Percentiles rank a stretch among this genome's conserved stretches.
phyloP scores from a whole-genome alignment of 2,113 vertebrate genomes.

The Trematomus loennbergii region DNA sequence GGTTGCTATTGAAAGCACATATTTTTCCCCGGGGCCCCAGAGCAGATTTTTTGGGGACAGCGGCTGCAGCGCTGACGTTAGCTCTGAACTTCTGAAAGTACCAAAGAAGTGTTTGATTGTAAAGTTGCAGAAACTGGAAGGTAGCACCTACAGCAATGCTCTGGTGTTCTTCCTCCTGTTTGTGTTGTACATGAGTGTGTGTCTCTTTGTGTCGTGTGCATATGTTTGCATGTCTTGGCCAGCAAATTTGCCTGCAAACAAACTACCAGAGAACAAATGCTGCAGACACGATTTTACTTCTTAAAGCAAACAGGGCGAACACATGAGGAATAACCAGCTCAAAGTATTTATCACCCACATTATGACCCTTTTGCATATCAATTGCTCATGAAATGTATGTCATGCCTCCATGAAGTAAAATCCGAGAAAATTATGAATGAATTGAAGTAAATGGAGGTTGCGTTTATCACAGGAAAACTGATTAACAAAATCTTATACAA shows the following conservation, averaged over 20 bases:
- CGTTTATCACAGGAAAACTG: too few relatives aligned
- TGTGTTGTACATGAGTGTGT: not conserved
- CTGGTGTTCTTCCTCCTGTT: not conserved
- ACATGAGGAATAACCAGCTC: not conserved
- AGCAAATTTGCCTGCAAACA: slow-evolving; percentile 76
- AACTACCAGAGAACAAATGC: slow-evolving; percentile 22
- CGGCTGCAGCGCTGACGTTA: slow-evolving; percentile 18
- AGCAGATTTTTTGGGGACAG: slow-evolving; percentile 31
- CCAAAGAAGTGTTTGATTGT: not conserved
- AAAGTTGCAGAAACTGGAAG: not conserved
- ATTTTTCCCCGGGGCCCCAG: slow-evolving; percentile 34
- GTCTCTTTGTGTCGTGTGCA: slow-evolving; percentile 12
- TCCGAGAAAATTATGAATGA: too few relatives aligned
- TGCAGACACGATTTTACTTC: not conserved
- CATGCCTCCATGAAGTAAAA: too few relatives aligned
- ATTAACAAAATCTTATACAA: too few relatives aligned
- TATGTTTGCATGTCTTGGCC: slow-evolving; percentile 76
- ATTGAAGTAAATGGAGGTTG: too few relatives aligned
- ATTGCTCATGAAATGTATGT: too few relatives aligned
- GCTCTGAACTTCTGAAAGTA: not conserved
- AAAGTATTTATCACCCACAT: not conserved
- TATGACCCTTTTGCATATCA: too few relatives aligned
- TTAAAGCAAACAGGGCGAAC: not conserved
- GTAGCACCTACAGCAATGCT: not conserved
- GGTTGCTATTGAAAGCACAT: slow-evolving; percentile 27